These are phyloP conservation scores for Camponotus vicinus DNA, from an alignment of 1,140 invertebrate species.

Conservation along the genomic window DNA sequence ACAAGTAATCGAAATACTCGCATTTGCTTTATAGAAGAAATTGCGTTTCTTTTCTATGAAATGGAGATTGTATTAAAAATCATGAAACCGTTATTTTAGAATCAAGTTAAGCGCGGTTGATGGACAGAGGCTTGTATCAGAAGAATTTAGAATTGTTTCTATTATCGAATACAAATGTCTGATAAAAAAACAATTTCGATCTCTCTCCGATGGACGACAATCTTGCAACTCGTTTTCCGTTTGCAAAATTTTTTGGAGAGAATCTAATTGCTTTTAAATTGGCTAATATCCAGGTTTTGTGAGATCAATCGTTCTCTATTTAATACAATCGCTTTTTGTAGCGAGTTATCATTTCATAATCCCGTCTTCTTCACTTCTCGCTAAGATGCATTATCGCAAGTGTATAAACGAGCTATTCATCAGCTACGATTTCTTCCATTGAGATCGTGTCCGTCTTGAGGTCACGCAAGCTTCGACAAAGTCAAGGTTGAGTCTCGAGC, in stretches of 20 bases:
- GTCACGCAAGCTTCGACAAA: slow-evolving; percentile 30
- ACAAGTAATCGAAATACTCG: background rate
- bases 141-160: background rate
- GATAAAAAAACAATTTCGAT: background rate
- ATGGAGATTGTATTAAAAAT: background rate
- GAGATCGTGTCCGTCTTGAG: background rate
- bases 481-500: slow-evolving; percentile 27
- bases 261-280: slow-evolving; percentile 60
- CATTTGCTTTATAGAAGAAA: background rate
- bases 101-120: background rate
- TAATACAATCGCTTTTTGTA: background rate
- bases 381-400: slow-evolving; percentile 5
- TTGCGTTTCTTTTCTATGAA: background rate
- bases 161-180: slow-evolving; percentile 3
- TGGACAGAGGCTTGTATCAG: background rate
- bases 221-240: too few relatives aligned
- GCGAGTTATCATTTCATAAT: background rate
- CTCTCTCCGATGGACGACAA: background rate
- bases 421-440: slow-evolving; percentile 24
- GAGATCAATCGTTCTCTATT: slow-evolving; percentile 48
- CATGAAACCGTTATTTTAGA: background rate
- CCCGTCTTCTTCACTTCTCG: background rate
- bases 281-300: slow-evolving; percentile 57
- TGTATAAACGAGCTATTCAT: slow-evolving; percentile 27
- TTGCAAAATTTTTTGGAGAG: slow-evolving; percentile 37